phyloP scores from a whole-genome alignment of 2,797 vertebrate genomes.

The Podarcis lilfordi region DNA sequence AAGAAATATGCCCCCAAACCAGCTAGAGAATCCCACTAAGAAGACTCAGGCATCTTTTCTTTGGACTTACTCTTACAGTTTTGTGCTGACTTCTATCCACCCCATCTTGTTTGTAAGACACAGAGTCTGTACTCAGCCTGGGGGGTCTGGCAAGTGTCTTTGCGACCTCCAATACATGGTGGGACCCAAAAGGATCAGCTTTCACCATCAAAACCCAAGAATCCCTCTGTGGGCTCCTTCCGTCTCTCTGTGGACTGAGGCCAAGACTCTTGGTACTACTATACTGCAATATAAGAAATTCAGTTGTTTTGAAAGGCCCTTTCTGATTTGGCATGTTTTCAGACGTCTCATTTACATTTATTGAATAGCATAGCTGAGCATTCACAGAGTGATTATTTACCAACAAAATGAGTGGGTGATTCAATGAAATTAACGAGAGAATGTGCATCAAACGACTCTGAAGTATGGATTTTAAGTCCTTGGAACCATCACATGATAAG shows the following conservation, averaged over 20 bases:
- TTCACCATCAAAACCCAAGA: background rate
- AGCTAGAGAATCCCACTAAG: background rate
- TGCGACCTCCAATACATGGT: background rate
- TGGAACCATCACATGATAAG: background rate
- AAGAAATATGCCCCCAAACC: background rate
- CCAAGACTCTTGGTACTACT: background rate
- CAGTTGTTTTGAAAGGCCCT: background rate
- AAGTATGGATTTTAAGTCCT: background rate
- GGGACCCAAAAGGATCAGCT: background rate
- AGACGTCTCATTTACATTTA: background rate
- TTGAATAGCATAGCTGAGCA: background rate
- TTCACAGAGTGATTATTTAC: background rate
- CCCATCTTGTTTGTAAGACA: background rate
- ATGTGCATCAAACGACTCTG: background rate
- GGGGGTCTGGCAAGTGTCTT: background rate
- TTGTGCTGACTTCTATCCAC: background rate
- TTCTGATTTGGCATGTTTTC: background rate
- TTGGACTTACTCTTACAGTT: background rate
- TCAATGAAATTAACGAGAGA: slow-evolving; percentile 5
- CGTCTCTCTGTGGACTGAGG: background rate
- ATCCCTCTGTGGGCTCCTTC: background rate
- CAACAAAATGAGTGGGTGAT: background rate
- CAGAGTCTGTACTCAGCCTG: no score
- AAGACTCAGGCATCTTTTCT: background rate
- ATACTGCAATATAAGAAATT: background rate